phyloP scores from a whole-genome alignment of 2,888 invertebrate species.

The Trisateles emortualis region DNA sequence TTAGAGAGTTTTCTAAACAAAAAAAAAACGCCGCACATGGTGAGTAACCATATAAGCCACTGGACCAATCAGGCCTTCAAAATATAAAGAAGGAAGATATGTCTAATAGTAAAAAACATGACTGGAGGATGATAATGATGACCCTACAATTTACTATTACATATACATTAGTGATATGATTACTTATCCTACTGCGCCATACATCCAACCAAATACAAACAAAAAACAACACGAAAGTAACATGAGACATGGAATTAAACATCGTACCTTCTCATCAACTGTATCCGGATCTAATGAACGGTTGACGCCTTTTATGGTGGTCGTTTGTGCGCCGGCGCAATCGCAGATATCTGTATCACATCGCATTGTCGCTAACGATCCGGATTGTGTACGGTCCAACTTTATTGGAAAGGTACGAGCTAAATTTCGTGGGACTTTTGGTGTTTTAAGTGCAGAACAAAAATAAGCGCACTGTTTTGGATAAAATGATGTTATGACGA shows the following conservation, averaged over 20 bases:
- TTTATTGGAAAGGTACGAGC: slow-evolving; percentile 12
- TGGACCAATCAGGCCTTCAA: no score
- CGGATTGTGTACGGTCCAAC: slow-evolving; percentile 32
- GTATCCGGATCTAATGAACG: slow-evolving; percentile 64
- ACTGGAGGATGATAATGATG: no score
- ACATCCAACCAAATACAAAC: neutral
- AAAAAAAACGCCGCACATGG: no score
- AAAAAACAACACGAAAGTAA: neutral
- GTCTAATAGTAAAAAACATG: no score
- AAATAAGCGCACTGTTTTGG: neutral
- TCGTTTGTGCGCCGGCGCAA: slow-evolving; percentile 70
- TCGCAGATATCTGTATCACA: slow-evolving; percentile 74
- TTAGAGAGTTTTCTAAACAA: no score
- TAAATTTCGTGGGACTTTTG: slow-evolving; percentile 15
- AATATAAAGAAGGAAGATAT: no score
- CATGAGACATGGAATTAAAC: slow-evolving; percentile 8
- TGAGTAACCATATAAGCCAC: no score
- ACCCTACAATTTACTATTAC: no score
- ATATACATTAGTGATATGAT: no score
- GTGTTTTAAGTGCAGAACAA: neutral
- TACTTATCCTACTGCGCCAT: neutral
- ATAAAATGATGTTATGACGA: neutral
- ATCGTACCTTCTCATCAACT: slow-evolving; percentile 59
- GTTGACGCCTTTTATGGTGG: slow-evolving; percentile 68
- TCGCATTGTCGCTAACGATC: slow-evolving; percentile 74